phyloP scores from a whole-genome alignment of 2,113 vertebrate species.

The Terrapene triunguis region DNA sequence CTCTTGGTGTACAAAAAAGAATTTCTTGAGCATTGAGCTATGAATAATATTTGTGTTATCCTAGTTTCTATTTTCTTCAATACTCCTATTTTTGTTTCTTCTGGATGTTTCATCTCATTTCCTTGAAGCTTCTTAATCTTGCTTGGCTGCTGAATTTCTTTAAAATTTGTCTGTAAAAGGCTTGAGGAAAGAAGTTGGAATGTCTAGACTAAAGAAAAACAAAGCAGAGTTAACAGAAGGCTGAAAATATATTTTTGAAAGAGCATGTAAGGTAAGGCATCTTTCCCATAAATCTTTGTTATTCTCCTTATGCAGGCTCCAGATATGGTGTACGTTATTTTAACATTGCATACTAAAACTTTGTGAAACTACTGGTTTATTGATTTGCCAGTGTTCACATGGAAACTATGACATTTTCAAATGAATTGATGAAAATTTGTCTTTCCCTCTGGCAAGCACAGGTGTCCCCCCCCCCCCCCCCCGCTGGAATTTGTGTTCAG shows the following conservation, averaged over 20 bases:
- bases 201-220: constrained; percentile 26
- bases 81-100: constrained; percentile 43
- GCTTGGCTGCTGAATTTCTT: background rate
- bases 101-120: constrained; percentile 39
- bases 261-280: background rate
- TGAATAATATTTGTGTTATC: background rate
- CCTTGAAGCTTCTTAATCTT: constrained; percentile 31
- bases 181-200: constrained; percentile 20
- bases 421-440: background rate
- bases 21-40: constrained; percentile 3
- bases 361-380: background rate
- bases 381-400: background rate
- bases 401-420: background rate
- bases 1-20: background rate
- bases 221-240: background rate
- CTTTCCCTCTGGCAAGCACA: background rate
- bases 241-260: background rate
- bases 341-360: background rate
- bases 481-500: background rate
- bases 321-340: background rate
- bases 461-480: rapidly evolving
- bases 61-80: background rate
- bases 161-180: constrained; percentile 34
- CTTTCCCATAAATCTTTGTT: background rate
- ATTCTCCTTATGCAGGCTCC: background rate